Percentiles rank a stretch among this genome's conserved stretches.
Conservation (phyloP, 2,797 vertebrate genomes). For the Hypotaenidia philippensis region DNA sequence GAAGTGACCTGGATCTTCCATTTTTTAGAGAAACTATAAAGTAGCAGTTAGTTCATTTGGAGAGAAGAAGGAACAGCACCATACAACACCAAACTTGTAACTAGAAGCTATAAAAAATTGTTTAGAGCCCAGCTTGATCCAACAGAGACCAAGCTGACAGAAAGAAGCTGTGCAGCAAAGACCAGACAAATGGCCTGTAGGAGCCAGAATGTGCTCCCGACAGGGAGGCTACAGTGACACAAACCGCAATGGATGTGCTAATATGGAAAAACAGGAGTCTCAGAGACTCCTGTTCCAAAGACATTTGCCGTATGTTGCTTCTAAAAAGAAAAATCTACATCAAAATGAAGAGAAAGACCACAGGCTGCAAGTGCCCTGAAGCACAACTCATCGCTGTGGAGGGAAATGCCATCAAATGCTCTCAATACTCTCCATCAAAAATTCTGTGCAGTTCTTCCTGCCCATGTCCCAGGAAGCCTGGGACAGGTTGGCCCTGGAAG, state of each 20-base stretch:
- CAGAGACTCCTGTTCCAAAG: background rate
- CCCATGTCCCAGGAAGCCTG: background rate
- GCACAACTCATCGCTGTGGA: background rate
- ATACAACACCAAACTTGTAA: background rate
- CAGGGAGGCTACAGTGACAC: background rate
- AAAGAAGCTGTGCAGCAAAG: background rate
- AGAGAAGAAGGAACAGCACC: background rate
- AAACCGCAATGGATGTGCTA: background rate
- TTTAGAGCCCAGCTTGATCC: background rate
- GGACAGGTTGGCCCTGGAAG: background rate
- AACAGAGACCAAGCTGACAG: background rate
- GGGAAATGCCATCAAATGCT: background rate
- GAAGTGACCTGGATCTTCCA: background rate
- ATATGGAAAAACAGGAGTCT: background rate
- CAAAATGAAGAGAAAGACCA: background rate
- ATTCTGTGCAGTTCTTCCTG: background rate
- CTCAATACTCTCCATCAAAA: background rate
- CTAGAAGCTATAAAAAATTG: background rate
- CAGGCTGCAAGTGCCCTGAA: background rate
- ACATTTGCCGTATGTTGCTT: background rate
- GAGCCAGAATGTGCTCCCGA: fast-evolving
- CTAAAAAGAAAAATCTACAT: background rate
- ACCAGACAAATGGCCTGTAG: background rate
- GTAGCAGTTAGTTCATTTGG: background rate
- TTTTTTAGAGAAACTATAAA: background rate